Conservation (phyloP, 2,888 invertebrate genomes). For the Poecilobothrus nobilitatus region DNA sequence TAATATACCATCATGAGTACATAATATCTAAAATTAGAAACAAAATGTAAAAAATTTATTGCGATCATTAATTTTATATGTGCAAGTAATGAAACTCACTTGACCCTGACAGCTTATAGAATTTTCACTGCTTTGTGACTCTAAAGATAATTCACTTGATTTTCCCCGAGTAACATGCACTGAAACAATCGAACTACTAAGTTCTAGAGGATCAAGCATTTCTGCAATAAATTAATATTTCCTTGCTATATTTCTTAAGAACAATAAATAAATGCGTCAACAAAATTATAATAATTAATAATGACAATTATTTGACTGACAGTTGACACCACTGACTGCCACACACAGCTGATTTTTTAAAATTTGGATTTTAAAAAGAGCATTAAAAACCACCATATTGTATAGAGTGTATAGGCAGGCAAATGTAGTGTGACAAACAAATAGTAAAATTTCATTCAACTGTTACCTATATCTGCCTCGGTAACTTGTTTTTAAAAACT, state of each 20-base stretch:
- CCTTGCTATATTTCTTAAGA: not conserved
- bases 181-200: not conserved
- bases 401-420: too few species aligned
- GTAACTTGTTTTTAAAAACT: too few species aligned
- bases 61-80: not conserved
- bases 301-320: too few species aligned
- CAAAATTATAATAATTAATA: not conserved
- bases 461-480: too few species aligned
- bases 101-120: not conserved
- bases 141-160: slow-evolving; percentile 1
- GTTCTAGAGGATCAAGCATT: not conserved
- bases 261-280: not conserved
- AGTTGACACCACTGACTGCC: too few species aligned
- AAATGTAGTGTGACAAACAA: too few species aligned
- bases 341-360: not conserved
- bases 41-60: not conserved
- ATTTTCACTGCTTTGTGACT: not conserved
- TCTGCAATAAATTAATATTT: not conserved
- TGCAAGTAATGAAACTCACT: not conserved
- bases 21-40: slow-evolving; percentile 51
- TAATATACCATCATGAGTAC: slow-evolving; percentile 71
- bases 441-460: too few species aligned
- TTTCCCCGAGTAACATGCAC: not conserved
- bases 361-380: too few species aligned
- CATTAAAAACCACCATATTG: too few species aligned